Evolutionary conservation across 2,888 invertebrate species (phyloP), one percentile per base, ranked within the genome.

Genomic region (Ametastegia equiseti): DNA sequence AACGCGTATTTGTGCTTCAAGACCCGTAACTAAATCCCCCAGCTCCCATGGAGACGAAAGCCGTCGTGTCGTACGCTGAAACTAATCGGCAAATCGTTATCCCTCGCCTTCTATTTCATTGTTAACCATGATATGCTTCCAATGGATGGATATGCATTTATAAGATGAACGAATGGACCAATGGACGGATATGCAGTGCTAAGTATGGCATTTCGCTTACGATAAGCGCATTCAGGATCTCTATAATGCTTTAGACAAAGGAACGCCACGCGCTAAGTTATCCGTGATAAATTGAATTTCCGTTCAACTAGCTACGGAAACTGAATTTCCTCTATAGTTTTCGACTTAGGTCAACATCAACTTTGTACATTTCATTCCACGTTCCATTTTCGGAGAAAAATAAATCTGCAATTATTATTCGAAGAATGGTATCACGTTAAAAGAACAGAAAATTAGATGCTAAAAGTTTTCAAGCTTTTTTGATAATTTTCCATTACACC

Each of bases 21-120:
- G 54, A 75, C 75, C 54, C 75, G 36, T 30, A 54, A 50, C 75
- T 36, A 36, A 75, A 75, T 75, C 75, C 75, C 63, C 42, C 67
- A 36, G 67, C 67, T 67, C 67, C 71, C 71, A 71, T 47, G 71
- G 71, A 71, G 47, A 71, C 47, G 27, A 3, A 27, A 13, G 30
- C 71, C n/a, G n/a, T n/a, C n/a, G 71, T 45, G 47, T 42, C 45
- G 71, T 4, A 54, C n/a, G n/a, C 42, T 15, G 71, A 30, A 45
- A 23, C 71, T 71, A 71, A 71, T 71, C 71, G 47, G 27, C 47
- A 47, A 71, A 71, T 47, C 30, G 71, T 71, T 71, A 15, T n/a
- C 65, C 39, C 71, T 30, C 5, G 36, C 11, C 19, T 47, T 15
- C 71, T 15, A 47, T 71, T 71, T 71, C 71, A 71, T 71, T 71